Base-by-base conservation (phyloP, 2,888 invertebrate species). In the Oscheius sp. region DNA sequence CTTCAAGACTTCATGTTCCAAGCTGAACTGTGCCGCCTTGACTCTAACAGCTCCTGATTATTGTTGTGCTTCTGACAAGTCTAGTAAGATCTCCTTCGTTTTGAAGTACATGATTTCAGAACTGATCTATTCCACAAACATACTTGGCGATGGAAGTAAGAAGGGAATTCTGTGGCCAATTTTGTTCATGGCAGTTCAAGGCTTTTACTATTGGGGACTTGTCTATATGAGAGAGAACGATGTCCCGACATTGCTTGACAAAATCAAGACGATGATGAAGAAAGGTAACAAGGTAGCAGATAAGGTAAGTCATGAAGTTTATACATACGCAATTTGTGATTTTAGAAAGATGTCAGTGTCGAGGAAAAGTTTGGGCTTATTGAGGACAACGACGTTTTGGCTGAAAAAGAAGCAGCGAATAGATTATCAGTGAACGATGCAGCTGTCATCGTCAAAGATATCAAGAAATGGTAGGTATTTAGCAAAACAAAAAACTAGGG, bases 361-460 rank as follows among this genome's bases (percentile, higher is more conserved):
- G 63, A 63, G 29, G 63, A 63, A 9, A 35, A 32, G 7, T n/a
- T 5, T 13, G n/a, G 10, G 1, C 9, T 37, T 3, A 63, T 63
- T 9, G 83, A 79, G 66, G 86, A 86, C 62, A 81, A 80, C 0
- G 84, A 86, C 60, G 82, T 84, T 7, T 73, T 85, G 11, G 80
- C 76, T 7, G 85, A 86, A 71, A 85, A 85, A 68, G 11, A 73
- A 9, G 66, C 73, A 2, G 79, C 81, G 4, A 33, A 33, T 21
- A 47, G 32, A 5, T 32, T 60, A 11, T 9, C 9, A 13, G 11
- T 32, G 1, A 33, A 7, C 13, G n/a, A 21, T 13, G n/a, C 59
- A 13, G 59, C 63, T 21, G 63, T 63, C 2, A 21, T 63, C 21
- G 63, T 63, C 7, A 63, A 63, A 37, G 37, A 63, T 32, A 48